Evolutionary conservation across 1,140 invertebrate species (phyloP).

Genomic region (Temnothorax curvispinosus): DNA sequence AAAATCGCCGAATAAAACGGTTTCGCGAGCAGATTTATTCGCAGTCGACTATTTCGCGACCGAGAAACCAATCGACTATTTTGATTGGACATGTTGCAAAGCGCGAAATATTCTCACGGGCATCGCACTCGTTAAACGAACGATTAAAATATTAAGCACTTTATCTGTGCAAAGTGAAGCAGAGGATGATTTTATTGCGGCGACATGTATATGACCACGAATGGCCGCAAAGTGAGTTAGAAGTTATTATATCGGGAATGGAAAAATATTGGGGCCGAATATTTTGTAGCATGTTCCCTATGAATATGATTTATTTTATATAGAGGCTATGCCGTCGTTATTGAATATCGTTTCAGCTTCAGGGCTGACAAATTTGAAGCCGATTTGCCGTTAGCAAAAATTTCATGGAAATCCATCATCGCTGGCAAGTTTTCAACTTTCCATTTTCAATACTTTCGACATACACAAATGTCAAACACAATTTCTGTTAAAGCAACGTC

Average conservation of each 20-base stretch:
- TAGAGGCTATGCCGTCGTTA: slow-evolving; percentile 30
- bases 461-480: slow-evolving; percentile 16
- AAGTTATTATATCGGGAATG: slow-evolving; percentile 54
- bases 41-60: slow-evolving; percentile 23
- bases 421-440: slow-evolving; percentile 19
- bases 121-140: slow-evolving; percentile 56
- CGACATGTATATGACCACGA: slow-evolving; percentile 34
- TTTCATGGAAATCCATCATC: slow-evolving; percentile 29
- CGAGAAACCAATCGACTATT: slow-evolving; percentile 48
- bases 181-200: slow-evolving; percentile 58
- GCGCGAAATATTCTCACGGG: slow-evolving; percentile 58
- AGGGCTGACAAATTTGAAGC: slow-evolving; percentile 45
- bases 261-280: slow-evolving; percentile 50
- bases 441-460: slow-evolving; percentile 18
- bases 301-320: slow-evolving; percentile 54
- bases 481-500: neutral
- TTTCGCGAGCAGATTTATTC: slow-evolving; percentile 18
- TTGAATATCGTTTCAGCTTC: slow-evolving; percentile 47
- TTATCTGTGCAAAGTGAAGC: slow-evolving; percentile 54
- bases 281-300: slow-evolving; percentile 39
- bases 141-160: slow-evolving; percentile 63
- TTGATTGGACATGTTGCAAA: slow-evolving; percentile 54
- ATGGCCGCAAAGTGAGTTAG: slow-evolving; percentile 55
- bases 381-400: slow-evolving; percentile 45
- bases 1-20: slow-evolving; percentile 19